These are phyloP conservation scores for Meloidogyne exigua DNA, from an alignment of 1,140 invertebrate species.

Conservation along the genomic window DNA sequence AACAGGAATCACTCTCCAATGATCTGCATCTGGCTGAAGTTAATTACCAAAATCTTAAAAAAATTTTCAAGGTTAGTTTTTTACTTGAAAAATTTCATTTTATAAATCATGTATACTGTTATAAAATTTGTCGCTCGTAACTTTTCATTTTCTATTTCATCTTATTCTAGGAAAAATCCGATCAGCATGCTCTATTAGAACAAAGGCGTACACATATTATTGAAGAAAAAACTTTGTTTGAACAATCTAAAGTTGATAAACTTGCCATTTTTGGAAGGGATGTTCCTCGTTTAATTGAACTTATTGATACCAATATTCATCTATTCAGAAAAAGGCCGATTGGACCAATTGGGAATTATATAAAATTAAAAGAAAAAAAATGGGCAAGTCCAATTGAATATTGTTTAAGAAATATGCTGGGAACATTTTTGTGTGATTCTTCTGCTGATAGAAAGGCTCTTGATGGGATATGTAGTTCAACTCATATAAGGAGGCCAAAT, in stretches of 20 bases:
- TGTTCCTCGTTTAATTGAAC: constrained; percentile 24
- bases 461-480: constrained; percentile 17
- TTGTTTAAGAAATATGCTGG: constrained; percentile 23
- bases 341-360: constrained; percentile 35
- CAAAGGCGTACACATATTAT: neutral
- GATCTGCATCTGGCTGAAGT: neutral
- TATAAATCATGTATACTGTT: no score
- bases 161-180: neutral
- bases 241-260: constrained; percentile 22
- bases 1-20: neutral
- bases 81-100: neutral
- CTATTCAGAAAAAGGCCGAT: constrained; percentile 33
- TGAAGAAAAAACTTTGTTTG: constrained; percentile 19
- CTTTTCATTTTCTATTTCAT: neutral
- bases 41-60: constrained; percentile 6
- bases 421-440: constrained; percentile 35
- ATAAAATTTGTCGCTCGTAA: neutral
- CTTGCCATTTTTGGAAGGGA: constrained; percentile 33
- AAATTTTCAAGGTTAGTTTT: neutral
- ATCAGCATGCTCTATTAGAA: constrained; percentile 14
- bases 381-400: constrained; percentile 40
- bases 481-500: constrained; percentile 9
- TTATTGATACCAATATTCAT: constrained; percentile 14
- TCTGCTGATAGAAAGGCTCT: constrained; percentile 29
- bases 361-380: constrained; percentile 38